A percentile compares a stretch with the other conserved stretches of the same genome.
phyloP scores from a whole-genome alignment of 2,888 invertebrate genomes.

The Eupithecia inturbata region DNA sequence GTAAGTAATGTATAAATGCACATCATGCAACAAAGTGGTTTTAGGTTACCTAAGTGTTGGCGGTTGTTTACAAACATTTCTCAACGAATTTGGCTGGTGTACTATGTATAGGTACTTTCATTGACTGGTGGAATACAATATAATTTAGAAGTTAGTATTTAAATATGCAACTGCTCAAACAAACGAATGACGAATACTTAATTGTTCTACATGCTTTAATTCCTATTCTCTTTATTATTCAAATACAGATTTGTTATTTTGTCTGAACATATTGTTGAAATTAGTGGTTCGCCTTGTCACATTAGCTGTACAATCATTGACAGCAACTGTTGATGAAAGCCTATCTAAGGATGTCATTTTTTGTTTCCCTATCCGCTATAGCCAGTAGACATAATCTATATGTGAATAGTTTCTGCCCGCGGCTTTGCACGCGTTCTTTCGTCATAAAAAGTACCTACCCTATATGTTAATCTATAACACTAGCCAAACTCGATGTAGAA shows the following conservation, averaged over 20 bases:
- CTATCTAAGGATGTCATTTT: no score
- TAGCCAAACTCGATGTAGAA: no score
- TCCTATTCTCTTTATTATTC: not conserved
- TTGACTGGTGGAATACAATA: no score
- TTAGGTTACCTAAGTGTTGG: no score
- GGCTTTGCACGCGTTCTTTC: not conserved
- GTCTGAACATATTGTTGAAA: not conserved
- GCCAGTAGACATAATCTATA: not conserved
- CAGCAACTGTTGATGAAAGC: not conserved
- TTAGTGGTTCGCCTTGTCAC: not conserved
- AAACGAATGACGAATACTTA: not conserved
- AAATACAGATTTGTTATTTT: not conserved
- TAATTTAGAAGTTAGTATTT: not conserved
- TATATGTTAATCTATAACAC: no score
- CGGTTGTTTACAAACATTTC: not conserved
- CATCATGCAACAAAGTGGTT: no score
- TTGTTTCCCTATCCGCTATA: not conserved
- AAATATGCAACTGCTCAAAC: not conserved
- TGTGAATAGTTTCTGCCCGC: not conserved
- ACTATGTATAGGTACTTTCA: not conserved
- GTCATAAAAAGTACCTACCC: no score
- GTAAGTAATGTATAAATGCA: no score
- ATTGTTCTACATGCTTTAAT: not conserved
- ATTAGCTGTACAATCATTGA: not conserved
- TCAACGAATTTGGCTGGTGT: not conserved